Base-by-base conservation (phyloP, 2,113 vertebrate species). In the Nothocercus julius region DNA sequence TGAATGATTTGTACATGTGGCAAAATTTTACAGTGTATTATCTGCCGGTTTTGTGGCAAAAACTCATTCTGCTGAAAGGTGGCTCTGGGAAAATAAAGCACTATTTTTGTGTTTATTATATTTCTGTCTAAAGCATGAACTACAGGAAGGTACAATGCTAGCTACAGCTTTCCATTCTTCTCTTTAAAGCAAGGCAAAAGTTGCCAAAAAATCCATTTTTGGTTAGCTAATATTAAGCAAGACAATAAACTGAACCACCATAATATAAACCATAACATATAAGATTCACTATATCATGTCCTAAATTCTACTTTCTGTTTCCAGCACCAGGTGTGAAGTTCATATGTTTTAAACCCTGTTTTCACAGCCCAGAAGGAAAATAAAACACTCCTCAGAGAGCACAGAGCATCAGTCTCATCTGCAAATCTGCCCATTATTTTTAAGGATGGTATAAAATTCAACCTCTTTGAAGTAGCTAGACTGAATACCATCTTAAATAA, bases 1-100 rank as follows among this genome's bases (percentile, higher is more conserved):
- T 87, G 93, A 96, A 92, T 92, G 83, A 96, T 96, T 61, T 96
- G 90, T 95, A 90, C 83, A 95, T 94, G 94, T 95, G 92, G 95
- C 94, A 96, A 61, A 88, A 88, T 92, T 96, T 93, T 86, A 86
- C 93, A 86, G 62, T 40, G 58, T 73, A 92, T 96, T 93, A 87
- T 92, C 88, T 90, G 40, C 74, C 92, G 69, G 73, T 82, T 93
- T 88, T 85, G 93, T 15, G 54, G 70, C 70, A 93, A 90, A 92
- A 88, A 45, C 74, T 82, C 62, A 61, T 89, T 90, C 89, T 93
- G 66, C 73, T 94, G 70, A 90, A 94, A 94, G 30, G 85, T 69
- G 63, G 70, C n/a, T 85, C 88, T 73, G 70, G 45, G 63, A 90
- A 87, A 89, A 93, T n/a, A 42, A 81, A 95, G 74, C 70, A 34